Evolutionary conservation across 2,797 vertebrate species (phyloP), one percentile per base, ranked within the genome.

Genomic region (Diplodus puntazzo): DNA sequence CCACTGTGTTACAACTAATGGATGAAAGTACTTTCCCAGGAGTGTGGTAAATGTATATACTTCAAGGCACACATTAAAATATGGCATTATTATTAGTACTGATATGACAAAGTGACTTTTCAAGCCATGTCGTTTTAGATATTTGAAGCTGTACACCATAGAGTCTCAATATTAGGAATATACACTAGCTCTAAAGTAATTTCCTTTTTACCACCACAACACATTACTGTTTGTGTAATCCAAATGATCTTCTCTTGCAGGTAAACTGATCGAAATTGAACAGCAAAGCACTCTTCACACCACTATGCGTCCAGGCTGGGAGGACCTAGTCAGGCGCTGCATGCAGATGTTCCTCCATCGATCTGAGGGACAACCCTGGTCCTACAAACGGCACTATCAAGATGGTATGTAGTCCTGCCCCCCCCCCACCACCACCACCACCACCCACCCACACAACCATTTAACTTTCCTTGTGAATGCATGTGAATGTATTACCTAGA

Each of bases 191-290:
- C 30, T 21, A 21, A 45, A 30, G 11, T 43, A 62, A 20, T 7
- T 58, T 5, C 2, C 2, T 25, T 39, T 55, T 21, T 13, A 75
- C 42, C 53, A 46, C 2, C 3, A 49, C 3, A 9, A 20, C 3
- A 27, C n/a, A 17, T 62, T 25, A 17, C 3, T 7, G 2, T 39
- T 30, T 50, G 11, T 61, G 34, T 73, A 39, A 80, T 42, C 18
- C 8, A 2, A 21, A 52, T 16, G 75, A 4, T 75, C 39, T 73
- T 72, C 27, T 50, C 0, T 91, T 72, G 60, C 85, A 99, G 98
- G 98, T 83, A 99, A 99, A 77, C 96, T 99, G 75, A 97, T 99
- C 80, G 98, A 98, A 91, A 99, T 99, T 18, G 98, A 99, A 84
- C 97, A 98, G 73, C 94, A 96, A 64, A 96, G 95, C 87, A 95